Percentiles rank a stretch among this genome's conserved stretches.
Conservation (phyloP, 2,113 vertebrate genomes). For the Calidris pygmaea region DNA sequence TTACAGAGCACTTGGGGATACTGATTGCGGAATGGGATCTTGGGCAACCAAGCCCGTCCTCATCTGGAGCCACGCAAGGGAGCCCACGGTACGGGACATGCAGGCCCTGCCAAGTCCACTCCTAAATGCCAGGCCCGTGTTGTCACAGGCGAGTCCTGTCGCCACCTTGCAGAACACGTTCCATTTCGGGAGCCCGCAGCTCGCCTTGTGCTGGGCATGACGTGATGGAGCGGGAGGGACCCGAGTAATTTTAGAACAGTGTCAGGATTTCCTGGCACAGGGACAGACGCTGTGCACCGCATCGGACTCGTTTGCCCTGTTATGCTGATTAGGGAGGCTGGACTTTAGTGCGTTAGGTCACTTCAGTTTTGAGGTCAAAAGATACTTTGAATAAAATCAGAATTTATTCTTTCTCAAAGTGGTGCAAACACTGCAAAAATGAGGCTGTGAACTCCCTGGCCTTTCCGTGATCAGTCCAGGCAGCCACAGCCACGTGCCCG, state of each 20-base stretch:
- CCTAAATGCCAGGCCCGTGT: not conserved
- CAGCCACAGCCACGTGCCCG: not conserved
- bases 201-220: not conserved
- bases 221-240: fast-evolving
- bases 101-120: fast-evolving
- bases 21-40: not conserved
- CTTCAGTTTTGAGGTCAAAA: not conserved
- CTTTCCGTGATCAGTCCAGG: fast-evolving
- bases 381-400: not conserved
- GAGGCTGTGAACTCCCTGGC: not conserved
- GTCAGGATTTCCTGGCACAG: not conserved
- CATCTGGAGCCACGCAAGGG: too few relatives aligned
- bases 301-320: not conserved
- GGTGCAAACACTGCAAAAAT: not conserved
- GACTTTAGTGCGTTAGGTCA: not conserved
- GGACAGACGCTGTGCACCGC: fast-evolving
- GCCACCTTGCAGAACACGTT: not conserved
- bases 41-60: too few relatives aligned
- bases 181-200: not conserved
- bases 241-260: not conserved
- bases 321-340: not conserved
- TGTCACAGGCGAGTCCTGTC: fast-evolving
- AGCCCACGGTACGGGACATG: fast-evolving
- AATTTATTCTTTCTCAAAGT: not conserved
- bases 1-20: not conserved